Evolutionary conservation across 23 tunicate genomes (phyloP).

Genomic region (Styela plicata): DNA sequence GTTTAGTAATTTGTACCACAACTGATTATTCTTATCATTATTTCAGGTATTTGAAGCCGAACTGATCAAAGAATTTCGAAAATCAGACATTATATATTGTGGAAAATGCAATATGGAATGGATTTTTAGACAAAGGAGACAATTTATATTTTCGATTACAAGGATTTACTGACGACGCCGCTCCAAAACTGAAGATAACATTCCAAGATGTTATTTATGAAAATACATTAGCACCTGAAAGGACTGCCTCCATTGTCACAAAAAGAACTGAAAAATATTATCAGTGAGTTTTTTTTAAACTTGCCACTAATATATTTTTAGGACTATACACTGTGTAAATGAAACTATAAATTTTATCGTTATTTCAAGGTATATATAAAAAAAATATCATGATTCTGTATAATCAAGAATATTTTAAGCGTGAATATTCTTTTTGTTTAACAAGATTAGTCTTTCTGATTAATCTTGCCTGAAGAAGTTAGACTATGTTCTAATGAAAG

Average conservation of each 20-base stretch:
- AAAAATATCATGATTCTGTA: too few species aligned
- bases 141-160: slow-evolving; percentile 30
- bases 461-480: too few species aligned
- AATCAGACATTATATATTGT: slow-evolving; percentile 40
- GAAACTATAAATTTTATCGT: too few species aligned
- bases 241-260: neutral
- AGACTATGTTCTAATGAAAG: too few species aligned
- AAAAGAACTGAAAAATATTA: neutral
- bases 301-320: too few species aligned
- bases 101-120: slow-evolving; percentile 50
- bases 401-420: too few species aligned
- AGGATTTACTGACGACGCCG: slow-evolving; percentile 44
- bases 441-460: too few species aligned
- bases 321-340: too few species aligned
- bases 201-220: slow-evolving; percentile 49
- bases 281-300: neutral
- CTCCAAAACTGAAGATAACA: slow-evolving; percentile 38
- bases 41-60: neutral
- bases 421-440: too few species aligned
- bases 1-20: too few species aligned
- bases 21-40: neutral
- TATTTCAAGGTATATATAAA: too few species aligned
- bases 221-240: neutral
- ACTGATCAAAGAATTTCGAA: neutral
- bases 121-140: slow-evolving; percentile 25